These are phyloP conservation scores for Geococcyx californianus DNA, from an alignment of 2,113 vertebrate species.

Conservation along the genomic window DNA sequence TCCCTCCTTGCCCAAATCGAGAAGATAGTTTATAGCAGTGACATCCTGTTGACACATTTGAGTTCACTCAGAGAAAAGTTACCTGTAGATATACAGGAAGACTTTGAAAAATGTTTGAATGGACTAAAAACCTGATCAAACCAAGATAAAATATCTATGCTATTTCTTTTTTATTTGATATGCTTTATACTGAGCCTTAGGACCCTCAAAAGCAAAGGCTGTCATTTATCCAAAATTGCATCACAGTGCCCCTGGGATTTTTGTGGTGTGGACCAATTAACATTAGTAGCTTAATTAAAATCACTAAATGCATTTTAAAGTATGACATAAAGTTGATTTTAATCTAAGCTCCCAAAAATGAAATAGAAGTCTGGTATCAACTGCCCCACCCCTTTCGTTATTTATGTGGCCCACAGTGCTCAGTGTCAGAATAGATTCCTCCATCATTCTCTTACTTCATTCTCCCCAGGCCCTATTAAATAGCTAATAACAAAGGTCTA, in stretches of 20 bases:
- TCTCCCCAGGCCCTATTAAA: constrained; percentile 32
- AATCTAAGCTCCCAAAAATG: constrained; percentile 37
- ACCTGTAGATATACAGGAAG: neutral
- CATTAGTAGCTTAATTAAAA: constrained; percentile 17
- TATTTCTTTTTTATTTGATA: neutral
- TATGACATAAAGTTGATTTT: constrained; percentile 40
- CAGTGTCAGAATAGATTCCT: neutral
- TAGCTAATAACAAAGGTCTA: constrained; percentile 20
- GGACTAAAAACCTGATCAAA: neutral
- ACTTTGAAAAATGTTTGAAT: neutral
- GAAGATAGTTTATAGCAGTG: neutral
- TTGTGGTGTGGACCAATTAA: neutral
- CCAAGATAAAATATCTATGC: neutral
- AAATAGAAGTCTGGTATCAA: neutral
- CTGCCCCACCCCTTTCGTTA: neutral
- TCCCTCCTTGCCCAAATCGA: neutral
- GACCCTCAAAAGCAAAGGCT: neutral
- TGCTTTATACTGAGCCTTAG: neutral
- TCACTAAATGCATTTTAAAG: neutral
- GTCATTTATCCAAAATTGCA: neutral
- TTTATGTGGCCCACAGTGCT: neutral
- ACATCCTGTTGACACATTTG: neutral
- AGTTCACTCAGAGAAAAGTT: neutral
- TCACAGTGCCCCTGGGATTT: neutral
- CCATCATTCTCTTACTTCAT: constrained; percentile 21